Evolutionary conservation across 2,888 invertebrate species (phyloP).

Genomic region (Callimorpha dominula): DNA sequence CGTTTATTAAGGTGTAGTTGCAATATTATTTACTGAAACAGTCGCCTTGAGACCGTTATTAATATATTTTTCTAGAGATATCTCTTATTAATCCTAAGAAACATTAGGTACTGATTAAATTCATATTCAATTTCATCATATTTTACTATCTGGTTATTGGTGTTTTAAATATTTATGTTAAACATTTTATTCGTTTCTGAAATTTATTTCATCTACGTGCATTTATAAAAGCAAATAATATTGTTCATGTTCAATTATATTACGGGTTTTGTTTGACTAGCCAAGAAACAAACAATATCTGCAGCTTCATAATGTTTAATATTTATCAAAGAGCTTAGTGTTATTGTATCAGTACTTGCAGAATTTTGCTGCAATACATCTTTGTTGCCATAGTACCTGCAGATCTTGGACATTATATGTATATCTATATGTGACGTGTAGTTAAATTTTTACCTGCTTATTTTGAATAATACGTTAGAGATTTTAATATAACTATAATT

Average conservation of each 20-base stretch:
- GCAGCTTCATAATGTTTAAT: background rate
- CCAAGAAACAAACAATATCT: background rate
- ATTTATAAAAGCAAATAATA: background rate
- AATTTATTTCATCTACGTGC: background rate
- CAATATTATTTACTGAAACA: slow-evolving; percentile 46
- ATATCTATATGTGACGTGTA: background rate
- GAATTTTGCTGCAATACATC: no score
- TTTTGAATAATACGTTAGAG: no score
- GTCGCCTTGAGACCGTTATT: background rate
- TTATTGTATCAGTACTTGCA: no score
- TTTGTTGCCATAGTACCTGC: no score
- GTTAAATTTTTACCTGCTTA: no score
- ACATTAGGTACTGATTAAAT: background rate
- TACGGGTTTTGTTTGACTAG: background rate
- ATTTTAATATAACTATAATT: background rate
- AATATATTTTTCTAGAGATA: background rate
- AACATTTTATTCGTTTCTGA: background rate
- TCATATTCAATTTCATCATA: background rate
- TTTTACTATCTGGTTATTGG: background rate
- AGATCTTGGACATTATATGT: no score
- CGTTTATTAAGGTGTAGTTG: slow-evolving; percentile 53
- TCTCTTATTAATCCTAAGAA: background rate
- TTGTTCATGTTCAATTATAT: no score
- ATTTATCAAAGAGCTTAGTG: no score
- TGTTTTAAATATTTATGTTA: background rate